Evolutionary conservation across 2,888 invertebrate species (phyloP).

Genomic region (Nesidiocoris tenuis): DNA sequence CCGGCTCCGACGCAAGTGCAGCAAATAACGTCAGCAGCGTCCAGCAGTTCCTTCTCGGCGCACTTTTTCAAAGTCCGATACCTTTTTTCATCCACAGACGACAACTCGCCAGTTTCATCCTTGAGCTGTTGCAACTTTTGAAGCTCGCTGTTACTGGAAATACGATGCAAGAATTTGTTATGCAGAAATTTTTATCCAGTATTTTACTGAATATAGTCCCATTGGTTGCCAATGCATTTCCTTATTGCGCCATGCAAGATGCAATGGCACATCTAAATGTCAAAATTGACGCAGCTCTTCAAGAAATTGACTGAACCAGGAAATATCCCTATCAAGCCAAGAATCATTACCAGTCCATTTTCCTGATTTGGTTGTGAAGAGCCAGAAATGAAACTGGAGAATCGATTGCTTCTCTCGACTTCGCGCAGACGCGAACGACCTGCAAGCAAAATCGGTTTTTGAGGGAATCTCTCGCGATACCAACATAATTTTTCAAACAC

Average conservation of each 20-base stretch:
- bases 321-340: not conserved
- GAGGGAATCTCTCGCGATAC: not conserved
- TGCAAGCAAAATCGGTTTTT: conserved; percentile 37
- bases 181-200: not conserved
- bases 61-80: conserved; percentile 87
- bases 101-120: conserved; percentile 97
- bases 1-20: conserved; percentile 99
- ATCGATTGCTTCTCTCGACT: conserved; percentile 96
- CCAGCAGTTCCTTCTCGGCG: conserved; percentile 84
- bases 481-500: no score
- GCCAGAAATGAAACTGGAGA: conserved; percentile 96
- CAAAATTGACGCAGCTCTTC: no score
- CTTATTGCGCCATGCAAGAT: not conserved
- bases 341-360: conserved; percentile 74
- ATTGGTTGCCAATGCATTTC: not conserved
- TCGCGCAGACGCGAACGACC: conserved; percentile 88
- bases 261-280: no score
- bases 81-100: conserved; percentile 91
- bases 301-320: not conserved
- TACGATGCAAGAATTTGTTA: conserved; percentile 3
- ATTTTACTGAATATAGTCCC: not conserved
- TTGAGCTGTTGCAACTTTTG: conserved; percentile 94
- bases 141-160: conserved; percentile 70
- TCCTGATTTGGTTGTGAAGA: conserved; percentile 94
- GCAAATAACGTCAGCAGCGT: conserved; percentile 97